A percentile compares a stretch with the other conserved stretches of the same genome.
Conservation (phyloP, 2,888 invertebrate genomes). For the Drosophila yooni region DNA sequence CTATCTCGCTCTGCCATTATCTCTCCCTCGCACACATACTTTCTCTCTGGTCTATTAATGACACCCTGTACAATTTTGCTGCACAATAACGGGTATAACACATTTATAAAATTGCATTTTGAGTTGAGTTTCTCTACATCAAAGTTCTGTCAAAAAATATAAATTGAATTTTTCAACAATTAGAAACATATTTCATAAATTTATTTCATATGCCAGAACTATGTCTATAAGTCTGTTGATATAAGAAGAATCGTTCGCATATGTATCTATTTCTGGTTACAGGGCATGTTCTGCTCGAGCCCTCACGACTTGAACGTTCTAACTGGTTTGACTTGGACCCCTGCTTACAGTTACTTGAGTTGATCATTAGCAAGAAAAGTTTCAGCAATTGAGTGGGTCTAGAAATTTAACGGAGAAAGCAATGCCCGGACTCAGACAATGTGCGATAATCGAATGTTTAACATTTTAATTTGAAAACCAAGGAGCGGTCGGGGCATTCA, state of each 20-base stretch:
- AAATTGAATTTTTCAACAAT: not conserved
- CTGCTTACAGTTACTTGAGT: constrained; percentile 60
- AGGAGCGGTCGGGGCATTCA: not conserved
- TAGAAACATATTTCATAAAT: not conserved
- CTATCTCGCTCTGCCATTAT: constrained; percentile 7
- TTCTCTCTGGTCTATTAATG: constrained; percentile 27
- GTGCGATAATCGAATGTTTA: constrained; percentile 78
- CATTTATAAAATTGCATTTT: not conserved
- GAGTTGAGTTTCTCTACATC: not conserved
- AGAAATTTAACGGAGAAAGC: constrained; percentile 16
- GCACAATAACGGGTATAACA: not conserved
- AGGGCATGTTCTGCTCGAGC: constrained; percentile 13
- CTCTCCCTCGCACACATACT: constrained; percentile 2
- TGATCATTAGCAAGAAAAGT: constrained; percentile 70
- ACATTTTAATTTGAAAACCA: constrained; percentile 71
- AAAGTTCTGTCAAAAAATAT: not conserved
- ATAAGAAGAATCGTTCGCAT: not conserved
- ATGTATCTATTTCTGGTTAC: not conserved
- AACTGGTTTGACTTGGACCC: constrained; percentile 34
- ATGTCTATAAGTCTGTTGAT: not conserved
- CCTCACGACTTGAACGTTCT: not conserved
- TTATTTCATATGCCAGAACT: not conserved
- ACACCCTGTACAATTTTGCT: constrained; percentile 13
- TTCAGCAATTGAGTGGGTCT: constrained; percentile 31
- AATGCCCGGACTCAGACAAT: constrained; percentile 39